Percentiles rank a stretch among this genome's conserved stretches.
Evolutionary conservation across 2,888 invertebrate genomes (phyloP).

Genomic region (Spisula solida): DNA sequence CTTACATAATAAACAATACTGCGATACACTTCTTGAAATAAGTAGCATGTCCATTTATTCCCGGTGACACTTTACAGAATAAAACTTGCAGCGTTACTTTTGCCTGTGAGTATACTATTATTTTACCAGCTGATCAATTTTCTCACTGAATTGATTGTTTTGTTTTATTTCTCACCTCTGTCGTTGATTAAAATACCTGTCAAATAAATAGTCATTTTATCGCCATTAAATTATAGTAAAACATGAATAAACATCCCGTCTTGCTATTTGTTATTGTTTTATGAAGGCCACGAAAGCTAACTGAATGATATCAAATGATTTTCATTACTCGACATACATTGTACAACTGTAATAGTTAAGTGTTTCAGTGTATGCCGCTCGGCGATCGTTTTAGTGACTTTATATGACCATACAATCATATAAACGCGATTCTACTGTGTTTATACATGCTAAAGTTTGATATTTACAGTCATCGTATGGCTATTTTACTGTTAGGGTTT

Average conservation of each 20-base stretch:
- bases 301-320: constrained; percentile 37
- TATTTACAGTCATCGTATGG: constrained; percentile 50
- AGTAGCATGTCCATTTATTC: too few species aligned
- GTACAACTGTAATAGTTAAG: constrained; percentile 33
- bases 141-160: constrained; percentile 3
- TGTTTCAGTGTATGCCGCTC: background rate
- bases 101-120: background rate
- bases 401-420: constrained; percentile 61
- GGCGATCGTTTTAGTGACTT: constrained; percentile 54
- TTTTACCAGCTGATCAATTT: background rate
- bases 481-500: constrained; percentile 23
- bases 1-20: too few species aligned
- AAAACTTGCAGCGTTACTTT: too few species aligned
- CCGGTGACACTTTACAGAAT: too few species aligned
- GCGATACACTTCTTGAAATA: too few species aligned
- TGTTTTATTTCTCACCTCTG: constrained; percentile 8
- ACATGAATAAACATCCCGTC: constrained; percentile 53
- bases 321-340: constrained; percentile 15
- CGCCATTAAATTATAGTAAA: constrained; percentile 46
- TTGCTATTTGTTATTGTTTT: constrained; percentile 50
- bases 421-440: constrained; percentile 51
- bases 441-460: constrained; percentile 61
- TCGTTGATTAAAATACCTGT: constrained; percentile 14
- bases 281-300: constrained; percentile 23
- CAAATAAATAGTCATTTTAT: constrained; percentile 27